These are phyloP conservation scores for Glyptemys insculpta DNA, from an alignment of 2,797 vertebrate species.

Conservation along the genomic window DNA sequence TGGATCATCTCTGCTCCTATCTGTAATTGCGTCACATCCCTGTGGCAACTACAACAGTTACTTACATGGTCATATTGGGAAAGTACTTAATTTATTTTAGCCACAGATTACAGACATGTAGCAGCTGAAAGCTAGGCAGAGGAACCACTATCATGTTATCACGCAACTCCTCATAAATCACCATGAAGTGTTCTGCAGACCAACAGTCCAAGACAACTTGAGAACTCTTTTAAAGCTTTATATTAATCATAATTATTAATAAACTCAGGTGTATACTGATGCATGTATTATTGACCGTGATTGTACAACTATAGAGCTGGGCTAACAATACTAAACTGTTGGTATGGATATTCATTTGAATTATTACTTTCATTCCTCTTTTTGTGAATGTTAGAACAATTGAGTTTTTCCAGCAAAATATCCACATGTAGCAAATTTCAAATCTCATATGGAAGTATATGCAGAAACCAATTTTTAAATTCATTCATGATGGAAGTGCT, in stretches of 20 bases:
- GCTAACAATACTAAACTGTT: neutral
- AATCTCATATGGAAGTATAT: neutral
- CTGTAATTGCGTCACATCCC: neutral
- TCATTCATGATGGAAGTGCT: neutral
- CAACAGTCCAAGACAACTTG: neutral
- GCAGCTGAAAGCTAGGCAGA: neutral
- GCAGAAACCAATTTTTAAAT: neutral
- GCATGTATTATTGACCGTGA: neutral
- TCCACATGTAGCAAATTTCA: neutral
- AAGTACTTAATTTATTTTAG: constrained; percentile 7
- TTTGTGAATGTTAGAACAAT: neutral
- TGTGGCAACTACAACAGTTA: constrained; percentile 1
- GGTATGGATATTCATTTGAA: neutral
- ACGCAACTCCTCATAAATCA: neutral
- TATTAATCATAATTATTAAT: neutral
- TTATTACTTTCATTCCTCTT: neutral
- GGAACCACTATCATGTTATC: neutral
- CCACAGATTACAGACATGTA: neutral
- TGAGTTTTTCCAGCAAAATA: neutral
- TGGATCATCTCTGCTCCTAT: neutral
- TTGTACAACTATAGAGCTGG: neutral
- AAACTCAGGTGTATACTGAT: neutral
- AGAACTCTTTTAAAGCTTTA: neutral
- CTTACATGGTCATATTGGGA: neutral
- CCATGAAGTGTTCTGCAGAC: neutral